phyloP scores from a whole-genome alignment of 1,140 invertebrate genomes.

The Charaxes varanes region DNA sequence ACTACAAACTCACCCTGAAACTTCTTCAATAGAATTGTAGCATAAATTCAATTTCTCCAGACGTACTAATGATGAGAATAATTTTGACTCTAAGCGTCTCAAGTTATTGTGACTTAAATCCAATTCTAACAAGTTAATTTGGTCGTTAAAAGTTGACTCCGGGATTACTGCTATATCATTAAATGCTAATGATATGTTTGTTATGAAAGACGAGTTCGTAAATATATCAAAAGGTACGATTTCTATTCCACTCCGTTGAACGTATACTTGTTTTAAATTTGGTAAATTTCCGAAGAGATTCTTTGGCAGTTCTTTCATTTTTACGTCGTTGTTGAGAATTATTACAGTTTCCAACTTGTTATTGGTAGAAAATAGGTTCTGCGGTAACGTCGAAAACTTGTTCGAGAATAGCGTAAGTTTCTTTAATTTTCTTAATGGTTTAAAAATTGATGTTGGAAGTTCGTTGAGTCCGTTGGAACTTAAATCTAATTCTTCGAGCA shows the following conservation, averaged over 20 bases:
- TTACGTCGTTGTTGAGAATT: constrained; percentile 74
- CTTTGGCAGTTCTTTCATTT: constrained; percentile 72
- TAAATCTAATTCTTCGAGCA: constrained; percentile 77
- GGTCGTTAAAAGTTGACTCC: constrained; percentile 73
- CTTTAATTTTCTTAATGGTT: constrained; percentile 74
- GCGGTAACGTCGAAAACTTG: constrained; percentile 76
- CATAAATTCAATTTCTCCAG: constrained; percentile 73
- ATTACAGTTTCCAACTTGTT: constrained; percentile 71
- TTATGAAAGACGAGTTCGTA: constrained; percentile 70
- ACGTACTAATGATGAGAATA: constrained; percentile 70
- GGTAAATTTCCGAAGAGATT: constrained; percentile 75
- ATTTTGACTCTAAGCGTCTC: constrained; percentile 63
- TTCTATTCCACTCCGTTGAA: constrained; percentile 69
- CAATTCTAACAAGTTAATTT: constrained; percentile 72
- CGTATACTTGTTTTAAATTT: constrained; percentile 68
- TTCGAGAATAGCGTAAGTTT: constrained; percentile 77
- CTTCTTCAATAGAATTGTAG: constrained; percentile 71
- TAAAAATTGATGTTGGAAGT: constrained; percentile 75
- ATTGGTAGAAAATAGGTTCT: constrained; percentile 75
- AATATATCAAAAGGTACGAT: constrained; percentile 76
- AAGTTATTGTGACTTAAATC: constrained; percentile 76
- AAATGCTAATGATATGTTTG: constrained; percentile 72
- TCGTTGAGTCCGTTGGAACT: constrained; percentile 77
- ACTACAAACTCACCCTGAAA: constrained; percentile 69
- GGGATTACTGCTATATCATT: constrained; percentile 75